These are phyloP conservation scores for Calameuta idolon DNA, from an alignment of 2,888 invertebrate genomes.

Conservation along the genomic window DNA sequence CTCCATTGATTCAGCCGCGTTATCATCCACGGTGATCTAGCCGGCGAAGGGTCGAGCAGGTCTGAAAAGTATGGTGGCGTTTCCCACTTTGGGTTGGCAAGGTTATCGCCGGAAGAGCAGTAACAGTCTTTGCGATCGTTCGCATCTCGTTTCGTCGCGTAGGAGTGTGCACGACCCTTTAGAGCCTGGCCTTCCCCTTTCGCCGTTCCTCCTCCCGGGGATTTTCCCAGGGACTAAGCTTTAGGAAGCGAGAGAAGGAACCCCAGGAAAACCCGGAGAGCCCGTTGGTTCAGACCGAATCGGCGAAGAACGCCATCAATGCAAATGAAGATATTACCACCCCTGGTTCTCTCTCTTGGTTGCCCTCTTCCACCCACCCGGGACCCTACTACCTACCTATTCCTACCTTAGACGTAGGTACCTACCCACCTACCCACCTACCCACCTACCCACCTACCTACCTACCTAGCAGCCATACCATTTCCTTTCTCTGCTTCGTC, in stretches of 20 bases:
- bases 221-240: constrained; percentile 8
- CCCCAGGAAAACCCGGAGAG: constrained; percentile 13
- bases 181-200: constrained; percentile 1
- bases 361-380: constrained; percentile 2
- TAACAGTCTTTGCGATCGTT: constrained; percentile 2
- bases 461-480: not conserved
- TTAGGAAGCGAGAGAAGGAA: constrained; percentile 16
- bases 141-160: constrained; percentile 10
- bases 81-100: not conserved
- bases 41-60: not conserved
- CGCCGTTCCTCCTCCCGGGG: not conserved
- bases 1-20: not conserved
- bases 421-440: no score
- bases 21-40: not conserved
- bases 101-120: not conserved
- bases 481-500: constrained; percentile 5
- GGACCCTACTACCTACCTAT: not conserved
- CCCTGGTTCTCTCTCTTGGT: constrained; percentile 9
- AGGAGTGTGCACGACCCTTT: constrained; percentile 1
- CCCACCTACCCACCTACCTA: not conserved
- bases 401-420: not conserved
- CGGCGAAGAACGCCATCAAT: constrained; percentile 37
- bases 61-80: not conserved
- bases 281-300: constrained; percentile 15
- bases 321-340: constrained; percentile 45